phyloP scores from a whole-genome alignment of 2,797 vertebrate genomes.

The Sebastes oblongus region DNA sequence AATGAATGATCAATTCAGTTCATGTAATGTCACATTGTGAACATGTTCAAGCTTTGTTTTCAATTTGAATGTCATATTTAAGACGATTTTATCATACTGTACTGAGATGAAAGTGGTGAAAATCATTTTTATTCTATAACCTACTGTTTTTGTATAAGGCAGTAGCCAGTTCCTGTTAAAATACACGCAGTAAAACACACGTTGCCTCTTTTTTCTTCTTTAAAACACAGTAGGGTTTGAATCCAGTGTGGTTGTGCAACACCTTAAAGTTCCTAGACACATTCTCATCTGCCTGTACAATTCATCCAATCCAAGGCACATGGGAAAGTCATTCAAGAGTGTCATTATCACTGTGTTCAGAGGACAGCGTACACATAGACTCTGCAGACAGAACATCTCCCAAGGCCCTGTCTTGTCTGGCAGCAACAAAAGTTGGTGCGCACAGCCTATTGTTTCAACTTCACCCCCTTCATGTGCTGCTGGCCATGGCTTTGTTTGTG shows the following conservation, averaged over 20 bases:
- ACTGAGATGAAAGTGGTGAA: conserved; percentile 41
- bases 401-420: conserved; percentile 1
- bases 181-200: conserved; percentile 48
- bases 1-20: conserved; percentile 38
- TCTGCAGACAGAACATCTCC: conserved; percentile 32
- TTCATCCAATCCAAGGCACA: conserved; percentile 80
- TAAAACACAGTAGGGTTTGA: conserved; percentile 49
- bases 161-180: conserved; percentile 66
- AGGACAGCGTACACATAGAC: conserved; percentile 68
- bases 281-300: conserved; percentile 74
- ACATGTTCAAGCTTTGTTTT: conserved; percentile 38
- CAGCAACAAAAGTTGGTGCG: conserved; percentile 20
- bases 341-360: conserved; percentile 72
- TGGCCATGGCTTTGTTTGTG: conserved; percentile 86
- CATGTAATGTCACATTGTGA: conserved; percentile 28
- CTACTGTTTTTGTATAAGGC: conserved; percentile 66
- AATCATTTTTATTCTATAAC: conserved; percentile 40
- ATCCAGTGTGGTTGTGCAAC: conserved; percentile 69
- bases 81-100: conserved; percentile 24
- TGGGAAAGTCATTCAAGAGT: conserved; percentile 80
- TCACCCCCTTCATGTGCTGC: conserved; percentile 68
- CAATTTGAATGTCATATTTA: conserved; percentile 30
- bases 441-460: conserved; percentile 25
- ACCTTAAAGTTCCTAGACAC: conserved; percentile 58
- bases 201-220: conserved; percentile 35